Percentiles rank a stretch among this genome's conserved stretches.
phyloP scores from a whole-genome alignment of 2,113 vertebrate genomes.

The Pavo muticus region DNA sequence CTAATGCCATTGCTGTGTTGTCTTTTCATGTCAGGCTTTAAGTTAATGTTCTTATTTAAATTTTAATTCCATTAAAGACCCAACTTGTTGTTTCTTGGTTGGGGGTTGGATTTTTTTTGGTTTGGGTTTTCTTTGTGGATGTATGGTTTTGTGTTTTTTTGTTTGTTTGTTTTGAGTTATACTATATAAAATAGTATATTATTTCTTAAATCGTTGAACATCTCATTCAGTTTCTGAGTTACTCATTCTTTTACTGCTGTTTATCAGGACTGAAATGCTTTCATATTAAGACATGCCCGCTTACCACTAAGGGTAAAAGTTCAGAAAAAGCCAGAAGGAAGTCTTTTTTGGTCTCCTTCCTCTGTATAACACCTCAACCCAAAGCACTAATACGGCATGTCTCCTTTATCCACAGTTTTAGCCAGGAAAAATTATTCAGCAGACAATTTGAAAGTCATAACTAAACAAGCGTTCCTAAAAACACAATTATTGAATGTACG shows the following conservation, averaged over 20 bases:
- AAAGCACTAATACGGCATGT: neutral
- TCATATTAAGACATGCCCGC: neutral
- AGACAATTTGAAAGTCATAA: neutral
- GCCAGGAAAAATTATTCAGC: neutral
- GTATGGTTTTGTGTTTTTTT: neutral
- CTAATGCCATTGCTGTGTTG: neutral
- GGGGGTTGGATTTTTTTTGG: no score
- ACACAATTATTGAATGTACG: neutral
- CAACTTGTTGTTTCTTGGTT: neutral
- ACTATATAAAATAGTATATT: neutral
- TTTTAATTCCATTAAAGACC: neutral
- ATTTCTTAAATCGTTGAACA: neutral
- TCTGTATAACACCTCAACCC: neutral
- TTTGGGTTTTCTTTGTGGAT: neutral
- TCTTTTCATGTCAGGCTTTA: neutral
- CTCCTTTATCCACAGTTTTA: neutral
- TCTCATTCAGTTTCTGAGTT: neutral
- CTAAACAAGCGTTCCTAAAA: neutral
- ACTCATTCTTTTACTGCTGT: neutral
- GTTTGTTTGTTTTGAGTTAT: neutral
- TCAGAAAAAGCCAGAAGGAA: neutral
- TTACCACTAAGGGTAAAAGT: neutral
- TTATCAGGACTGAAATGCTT: neutral
- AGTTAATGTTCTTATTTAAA: neutral
- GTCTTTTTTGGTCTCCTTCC: neutral